phyloP scores from a whole-genome alignment of 1,140 invertebrate species.

The Drosophila teissieri region DNA sequence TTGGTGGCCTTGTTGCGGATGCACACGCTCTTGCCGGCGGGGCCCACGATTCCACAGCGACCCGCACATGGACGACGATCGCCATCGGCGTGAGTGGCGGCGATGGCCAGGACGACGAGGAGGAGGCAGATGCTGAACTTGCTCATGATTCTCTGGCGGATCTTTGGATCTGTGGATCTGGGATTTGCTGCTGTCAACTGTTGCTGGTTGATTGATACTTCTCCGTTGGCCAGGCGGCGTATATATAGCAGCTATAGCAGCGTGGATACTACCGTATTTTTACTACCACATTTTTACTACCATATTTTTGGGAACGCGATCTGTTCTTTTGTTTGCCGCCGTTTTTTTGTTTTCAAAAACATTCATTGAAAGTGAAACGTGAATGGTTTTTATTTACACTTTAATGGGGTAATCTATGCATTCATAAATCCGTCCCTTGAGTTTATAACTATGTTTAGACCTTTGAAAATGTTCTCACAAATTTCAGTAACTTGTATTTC shows the following conservation, averaged over 20 bases:
- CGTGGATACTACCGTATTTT: too few species aligned
- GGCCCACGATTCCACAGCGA: too few species aligned
- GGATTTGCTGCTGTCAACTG: neutral
- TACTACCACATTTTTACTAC: neutral
- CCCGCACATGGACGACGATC: conserved; percentile 26
- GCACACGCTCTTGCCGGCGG: conserved; percentile 40
- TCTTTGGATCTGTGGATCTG: neutral
- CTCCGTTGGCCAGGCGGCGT: neutral
- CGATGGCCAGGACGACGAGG: conserved; percentile 25
- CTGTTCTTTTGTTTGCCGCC: conserved; percentile 2
- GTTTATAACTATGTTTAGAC: too few species aligned
- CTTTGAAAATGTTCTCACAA: too few species aligned
- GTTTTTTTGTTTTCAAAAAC: conserved; percentile 2
- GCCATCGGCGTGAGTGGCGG: conserved; percentile 33
- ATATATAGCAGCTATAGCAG: conserved; percentile 35
- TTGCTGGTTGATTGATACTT: conserved; percentile 10
- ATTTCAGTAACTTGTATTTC: too few species aligned
- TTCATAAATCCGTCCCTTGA: neutral
- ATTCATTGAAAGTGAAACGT: neutral
- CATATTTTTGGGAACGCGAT: neutral
- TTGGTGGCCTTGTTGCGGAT: conserved; percentile 41
- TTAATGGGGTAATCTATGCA: neutral
- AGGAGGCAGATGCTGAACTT: conserved; percentile 54
- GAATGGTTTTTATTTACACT: neutral
- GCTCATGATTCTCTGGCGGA: conserved; percentile 33